Evolutionary conservation across 2,113 vertebrate species (phyloP), one percentile per base, ranked within the genome.

Genomic region (Rhagologus leucostigma): DNA sequence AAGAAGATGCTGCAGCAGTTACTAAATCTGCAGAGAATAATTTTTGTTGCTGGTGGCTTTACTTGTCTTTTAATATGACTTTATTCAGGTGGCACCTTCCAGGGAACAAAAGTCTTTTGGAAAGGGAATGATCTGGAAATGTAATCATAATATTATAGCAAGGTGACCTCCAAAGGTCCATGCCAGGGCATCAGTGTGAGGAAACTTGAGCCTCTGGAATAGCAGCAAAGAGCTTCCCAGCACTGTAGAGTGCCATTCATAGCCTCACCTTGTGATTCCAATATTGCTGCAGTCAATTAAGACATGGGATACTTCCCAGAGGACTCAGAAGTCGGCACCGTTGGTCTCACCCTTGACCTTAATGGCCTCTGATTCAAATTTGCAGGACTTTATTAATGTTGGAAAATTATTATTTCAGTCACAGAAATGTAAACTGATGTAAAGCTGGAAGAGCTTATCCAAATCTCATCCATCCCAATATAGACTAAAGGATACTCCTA

Each of bases 81-180:
- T 95, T 88, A 93, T 93, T 95, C 85, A 79, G 32, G 23, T 96
- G 85, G 76, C 69, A 95, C 44, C 47, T 94, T 84, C 84, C 57
- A 93, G 92, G 78, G 59, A 89, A 87, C 65, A 94, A 87, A 86
- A 89, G 78, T 52, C 56, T 90, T 95, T 79, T 89, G 78, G 91
- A 95, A 93, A 85, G 80, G 55, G 89, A 95, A 89, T 76, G 74
- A 89, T 87, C 90, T 93, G 93, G 92, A 96, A 97, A 95, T 69
- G 47, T 92, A 94, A 78, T 87, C 83, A 93, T 73, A 90, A 68
- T 88, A 57, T 80, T 88, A 75, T 15, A 95, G 68, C 80, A 90
- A 95, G 93, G 88, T 92, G 90, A 97, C 91, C 95, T 94, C 78
- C 29, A 63, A 74, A 86, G 83, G 68, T 92, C 64, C 4, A 1